Evolutionary conservation across 2,888 invertebrate genomes (phyloP), one percentile per base, ranked within the genome.

Genomic region (Stramonita haemastoma): DNA sequence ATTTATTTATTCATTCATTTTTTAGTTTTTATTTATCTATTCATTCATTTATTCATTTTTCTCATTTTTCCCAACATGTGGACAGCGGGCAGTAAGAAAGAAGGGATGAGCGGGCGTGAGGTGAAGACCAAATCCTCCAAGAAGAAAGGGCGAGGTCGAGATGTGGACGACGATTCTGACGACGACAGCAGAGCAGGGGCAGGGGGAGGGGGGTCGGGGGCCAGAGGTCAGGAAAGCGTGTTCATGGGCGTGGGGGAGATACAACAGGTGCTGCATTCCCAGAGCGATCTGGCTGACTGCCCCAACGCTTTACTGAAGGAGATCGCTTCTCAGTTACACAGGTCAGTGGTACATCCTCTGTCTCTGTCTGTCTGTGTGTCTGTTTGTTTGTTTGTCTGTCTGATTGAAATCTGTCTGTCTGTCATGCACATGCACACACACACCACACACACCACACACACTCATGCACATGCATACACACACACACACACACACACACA

Each of bases 51-150:
- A 46, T 46, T 46, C 46, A 46, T 46, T 2, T n/a, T n/a, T n/a
- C 46, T 46, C 4, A 5, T 46, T 46, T 46, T 8, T 8, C 46
- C n/a, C n/a, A 46, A 46, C 46, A 5, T 46, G n/a, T 11, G 22
- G 26, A 26, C 85, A 93, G 93, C 91, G 79, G 93, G 93, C 15
- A 92, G 93, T 81, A 93, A 92, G 56, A 99, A 98, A 97, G 97
- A 90, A 77, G 91, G 91, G 2, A 90, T 90, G 36, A 90, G 97
- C 87, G 99, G 99, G 0, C 97, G 99, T 77, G 99, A 99, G 97
- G 98, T 98, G 0, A 99, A 98, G 96, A 99, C 98, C 0, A 99
- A 98, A 95, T 98, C 98, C 2, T 98, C 98, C 0, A 99, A 99
- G 95, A 99, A 98, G 96, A 97, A 97, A 91, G 92, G 92, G 15